Evolutionary conservation across 2,113 vertebrate species (phyloP).

Genomic region (Ceyx melanurus): DNA sequence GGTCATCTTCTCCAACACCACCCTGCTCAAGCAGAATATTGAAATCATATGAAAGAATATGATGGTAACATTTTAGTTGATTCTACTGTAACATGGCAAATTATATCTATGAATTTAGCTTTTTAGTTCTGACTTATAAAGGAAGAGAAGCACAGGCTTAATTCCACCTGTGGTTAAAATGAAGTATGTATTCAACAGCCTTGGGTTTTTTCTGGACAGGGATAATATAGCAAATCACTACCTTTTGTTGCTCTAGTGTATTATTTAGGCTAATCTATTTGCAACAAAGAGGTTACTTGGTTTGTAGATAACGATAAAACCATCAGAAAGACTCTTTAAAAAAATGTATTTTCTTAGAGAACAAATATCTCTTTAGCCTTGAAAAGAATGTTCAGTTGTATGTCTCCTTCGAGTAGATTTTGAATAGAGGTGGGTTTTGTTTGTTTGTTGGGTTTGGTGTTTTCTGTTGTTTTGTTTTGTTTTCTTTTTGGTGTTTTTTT

Average conservation of each 20-base stretch:
- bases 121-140: conserved; percentile 15
- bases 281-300: background rate
- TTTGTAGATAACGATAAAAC: background rate
- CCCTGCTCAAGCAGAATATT: conserved; percentile 22
- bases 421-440: background rate
- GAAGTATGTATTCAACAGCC: background rate
- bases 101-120: background rate
- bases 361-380: background rate
- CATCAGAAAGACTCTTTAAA: background rate
- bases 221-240: background rate
- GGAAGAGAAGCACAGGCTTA: background rate
- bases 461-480: background rate
- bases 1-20: background rate
- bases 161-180: background rate
- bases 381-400: background rate
- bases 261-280: background rate
- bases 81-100: background rate
- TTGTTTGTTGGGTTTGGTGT: background rate
- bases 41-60: conserved; percentile 31
- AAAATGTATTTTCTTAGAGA: background rate
- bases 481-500: background rate
- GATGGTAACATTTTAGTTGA: background rate
- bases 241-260: background rate
- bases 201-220: background rate
- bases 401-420: background rate